Evolutionary conservation across 2,797 vertebrate genomes (phyloP).

Genomic region (Gastrophryne carolinensis): DNA sequence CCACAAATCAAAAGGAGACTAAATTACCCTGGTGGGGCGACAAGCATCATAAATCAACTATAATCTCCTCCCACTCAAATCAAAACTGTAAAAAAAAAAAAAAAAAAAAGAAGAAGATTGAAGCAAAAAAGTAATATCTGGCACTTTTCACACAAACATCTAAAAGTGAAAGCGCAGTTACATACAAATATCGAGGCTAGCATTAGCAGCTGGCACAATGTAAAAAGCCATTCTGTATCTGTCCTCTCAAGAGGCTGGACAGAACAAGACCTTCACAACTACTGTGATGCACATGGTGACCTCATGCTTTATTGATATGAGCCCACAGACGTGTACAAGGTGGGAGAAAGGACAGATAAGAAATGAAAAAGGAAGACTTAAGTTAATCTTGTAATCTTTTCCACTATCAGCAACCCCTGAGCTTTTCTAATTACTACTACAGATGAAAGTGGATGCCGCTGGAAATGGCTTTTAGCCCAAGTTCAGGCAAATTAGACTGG

Average conservation of each 20-base stretch:
- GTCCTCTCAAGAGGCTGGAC: background rate
- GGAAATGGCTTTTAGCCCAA: background rate
- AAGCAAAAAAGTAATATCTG: too few species aligned
- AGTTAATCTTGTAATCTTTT: conserved; percentile 9
- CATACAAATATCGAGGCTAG: too few species aligned
- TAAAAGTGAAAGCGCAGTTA: too few species aligned
- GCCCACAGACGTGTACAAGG: background rate
- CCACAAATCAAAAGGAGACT: too few species aligned
- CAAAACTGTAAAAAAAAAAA: too few species aligned
- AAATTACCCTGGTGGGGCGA: too few species aligned
- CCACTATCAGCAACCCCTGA: background rate
- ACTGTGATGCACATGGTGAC: background rate
- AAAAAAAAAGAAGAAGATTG: too few species aligned
- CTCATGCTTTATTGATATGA: background rate
- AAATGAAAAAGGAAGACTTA: background rate
- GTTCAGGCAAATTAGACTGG: too few species aligned
- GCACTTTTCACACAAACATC: too few species aligned
- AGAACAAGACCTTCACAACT: background rate
- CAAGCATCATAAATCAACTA: too few species aligned
- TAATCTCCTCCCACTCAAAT: too few species aligned
- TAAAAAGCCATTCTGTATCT: background rate
- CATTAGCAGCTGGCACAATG: too few species aligned
- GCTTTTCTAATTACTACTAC: conserved; percentile 1
- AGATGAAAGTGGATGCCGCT: background rate
- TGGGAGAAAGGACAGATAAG: conserved; percentile 29